These are phyloP conservation scores for Odontamblyopus rebecca DNA, from an alignment of 2,797 vertebrate species.

Conservation along the genomic window DNA sequence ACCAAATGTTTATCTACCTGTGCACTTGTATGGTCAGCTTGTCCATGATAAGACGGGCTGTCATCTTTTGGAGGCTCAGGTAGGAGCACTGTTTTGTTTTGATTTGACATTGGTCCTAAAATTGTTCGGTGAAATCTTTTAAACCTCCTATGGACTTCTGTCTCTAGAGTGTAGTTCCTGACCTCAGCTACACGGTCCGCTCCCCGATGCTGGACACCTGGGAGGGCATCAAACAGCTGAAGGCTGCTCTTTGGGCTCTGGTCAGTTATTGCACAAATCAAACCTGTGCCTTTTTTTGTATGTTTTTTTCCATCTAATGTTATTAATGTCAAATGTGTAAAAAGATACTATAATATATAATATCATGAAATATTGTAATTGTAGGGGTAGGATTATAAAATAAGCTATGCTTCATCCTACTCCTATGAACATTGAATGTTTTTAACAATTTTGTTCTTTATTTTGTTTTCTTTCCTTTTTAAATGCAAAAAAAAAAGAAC, in stretches of 20 bases:
- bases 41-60: constrained; percentile 99
- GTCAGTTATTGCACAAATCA: constrained; percentile 69
- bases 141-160: neutral
- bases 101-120: neutral
- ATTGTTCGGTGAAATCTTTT: constrained; percentile 1
- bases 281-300: neutral
- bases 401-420: too few species aligned
- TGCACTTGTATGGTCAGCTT: constrained; percentile 97
- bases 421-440: too few species aligned
- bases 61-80: constrained; percentile 95
- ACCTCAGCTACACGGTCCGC: constrained; percentile 93
- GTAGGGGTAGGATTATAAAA: too few species aligned
- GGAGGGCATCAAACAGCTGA: constrained; percentile 98
- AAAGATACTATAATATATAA: too few species aligned
- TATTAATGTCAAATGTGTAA: too few species aligned
- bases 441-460: too few species aligned
- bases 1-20: constrained; percentile 94
- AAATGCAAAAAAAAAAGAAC: too few species aligned
- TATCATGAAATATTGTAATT: too few species aligned
- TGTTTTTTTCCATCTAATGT: too few species aligned
- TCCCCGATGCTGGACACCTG: constrained; percentile 96
- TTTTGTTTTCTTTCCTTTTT: too few species aligned
- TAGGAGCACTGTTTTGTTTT: constrained; percentile 49
- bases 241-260: constrained; percentile 97
- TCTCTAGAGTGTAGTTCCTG: constrained; percentile 89